A percentile compares a stretch with the other conserved stretches of the same genome.
Evolutionary conservation across 2,797 vertebrate genomes (phyloP).

Genomic region (Aratinga solstitialis): DNA sequence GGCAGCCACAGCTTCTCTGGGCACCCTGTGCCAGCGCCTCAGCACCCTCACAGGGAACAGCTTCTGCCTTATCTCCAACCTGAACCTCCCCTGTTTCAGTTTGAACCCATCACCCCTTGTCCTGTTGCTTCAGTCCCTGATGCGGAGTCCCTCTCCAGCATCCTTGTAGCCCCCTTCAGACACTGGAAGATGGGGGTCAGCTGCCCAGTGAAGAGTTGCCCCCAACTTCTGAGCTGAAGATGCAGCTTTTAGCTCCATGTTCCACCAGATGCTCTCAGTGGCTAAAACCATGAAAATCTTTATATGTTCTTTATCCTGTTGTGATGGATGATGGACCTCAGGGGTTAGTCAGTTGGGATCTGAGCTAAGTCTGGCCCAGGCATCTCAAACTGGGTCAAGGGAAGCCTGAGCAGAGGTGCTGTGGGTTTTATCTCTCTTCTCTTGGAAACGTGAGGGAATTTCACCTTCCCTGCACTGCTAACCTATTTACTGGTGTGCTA

Average conservation of each 20-base stretch:
- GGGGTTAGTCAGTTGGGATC: neutral
- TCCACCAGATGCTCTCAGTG: neutral
- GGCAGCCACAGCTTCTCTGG: no score
- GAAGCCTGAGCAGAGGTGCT: neutral
- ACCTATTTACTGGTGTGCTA: slow-evolving; percentile 20
- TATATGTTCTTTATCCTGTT: neutral
- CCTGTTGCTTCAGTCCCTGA: neutral
- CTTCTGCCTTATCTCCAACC: neutral
- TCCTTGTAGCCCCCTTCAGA: neutral
- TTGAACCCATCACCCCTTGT: neutral
- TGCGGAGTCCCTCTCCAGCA: neutral
- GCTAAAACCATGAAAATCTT: no score
- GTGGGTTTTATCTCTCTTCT: neutral
- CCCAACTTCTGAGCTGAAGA: neutral
- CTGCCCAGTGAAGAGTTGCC: neutral
- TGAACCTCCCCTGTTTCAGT: neutral
- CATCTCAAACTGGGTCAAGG: neutral
- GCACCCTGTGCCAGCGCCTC: no score
- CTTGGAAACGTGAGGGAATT: neutral
- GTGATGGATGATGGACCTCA: neutral
- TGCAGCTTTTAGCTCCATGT: neutral
- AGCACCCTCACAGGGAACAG: neutral
- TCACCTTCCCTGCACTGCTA: slow-evolving; percentile 24
- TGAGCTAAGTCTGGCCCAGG: neutral
- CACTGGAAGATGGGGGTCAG: neutral